phyloP scores from a whole-genome alignment of 1,140 invertebrate species.

The Drosophila erecta region DNA sequence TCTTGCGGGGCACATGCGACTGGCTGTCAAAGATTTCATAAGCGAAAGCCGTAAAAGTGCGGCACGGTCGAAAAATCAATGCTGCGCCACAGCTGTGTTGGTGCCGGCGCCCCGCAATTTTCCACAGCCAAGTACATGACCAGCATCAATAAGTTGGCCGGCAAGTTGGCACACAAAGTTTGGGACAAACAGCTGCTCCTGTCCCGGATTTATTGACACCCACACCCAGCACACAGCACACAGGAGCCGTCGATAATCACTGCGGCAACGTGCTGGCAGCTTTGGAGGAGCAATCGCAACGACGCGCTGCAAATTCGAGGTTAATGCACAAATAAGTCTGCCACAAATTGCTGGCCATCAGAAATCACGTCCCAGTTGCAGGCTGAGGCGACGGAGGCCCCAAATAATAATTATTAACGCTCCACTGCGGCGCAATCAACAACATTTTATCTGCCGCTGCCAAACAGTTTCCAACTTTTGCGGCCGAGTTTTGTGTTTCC shows the following conservation, averaged over 20 bases:
- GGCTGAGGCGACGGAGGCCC: slow-evolving; percentile 1
- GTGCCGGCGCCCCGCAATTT: slow-evolving; percentile 20
- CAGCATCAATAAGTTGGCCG: slow-evolving; percentile 73
- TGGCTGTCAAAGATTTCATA: slow-evolving; percentile 68
- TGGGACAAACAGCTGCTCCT: slow-evolving; percentile 11
- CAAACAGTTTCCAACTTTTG: slow-evolving; percentile 53
- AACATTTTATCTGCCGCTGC: slow-evolving; percentile 75
- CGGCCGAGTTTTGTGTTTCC: slow-evolving; percentile 42
- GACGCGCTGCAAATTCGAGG: slow-evolving; percentile 77
- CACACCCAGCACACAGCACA: too few species aligned
- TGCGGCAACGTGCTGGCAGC: too few species aligned
- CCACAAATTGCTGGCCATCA: slow-evolving; percentile 78
- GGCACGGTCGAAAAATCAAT: slow-evolving; percentile 66
- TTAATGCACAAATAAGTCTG: slow-evolving; percentile 83
- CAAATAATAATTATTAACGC: slow-evolving; percentile 82
- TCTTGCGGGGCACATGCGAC: slow-evolving; percentile 19
- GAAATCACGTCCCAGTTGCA: slow-evolving; percentile 45
- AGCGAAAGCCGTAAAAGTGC: slow-evolving; percentile 75
- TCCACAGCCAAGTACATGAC: slow-evolving; percentile 55
- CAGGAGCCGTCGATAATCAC: slow-evolving; percentile 76
- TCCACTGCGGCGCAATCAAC: slow-evolving; percentile 80
- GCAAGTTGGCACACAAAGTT: slow-evolving; percentile 58
- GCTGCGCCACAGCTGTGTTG: slow-evolving; percentile 56
- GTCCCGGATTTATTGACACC: slow-evolving; percentile 66
- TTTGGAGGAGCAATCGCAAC: slow-evolving; percentile 19